Percentiles rank a stretch among this genome's conserved stretches.
Evolutionary conservation across 2,888 invertebrate genomes (phyloP).

Genomic region (Lithophane socia): DNA sequence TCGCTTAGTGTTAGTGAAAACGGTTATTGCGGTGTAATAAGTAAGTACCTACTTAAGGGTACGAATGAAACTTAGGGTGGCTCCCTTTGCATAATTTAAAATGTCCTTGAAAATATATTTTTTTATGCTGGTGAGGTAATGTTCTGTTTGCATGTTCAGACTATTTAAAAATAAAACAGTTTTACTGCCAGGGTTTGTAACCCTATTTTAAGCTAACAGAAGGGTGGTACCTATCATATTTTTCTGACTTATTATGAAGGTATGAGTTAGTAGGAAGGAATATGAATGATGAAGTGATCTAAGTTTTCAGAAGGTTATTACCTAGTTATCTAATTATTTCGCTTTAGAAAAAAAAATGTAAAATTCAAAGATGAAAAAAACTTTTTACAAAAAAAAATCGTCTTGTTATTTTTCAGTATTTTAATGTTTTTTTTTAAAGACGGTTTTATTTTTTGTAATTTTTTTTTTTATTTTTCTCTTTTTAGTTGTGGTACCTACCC

Average conservation of each 20-base stretch:
- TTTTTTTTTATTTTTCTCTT: no score
- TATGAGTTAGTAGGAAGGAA: neutral
- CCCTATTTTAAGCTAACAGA: slow-evolving; percentile 9
- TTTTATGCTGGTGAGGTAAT: slow-evolving; percentile 16
- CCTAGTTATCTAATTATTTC: neutral
- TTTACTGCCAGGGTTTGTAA: neutral
- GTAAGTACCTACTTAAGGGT: slow-evolving; percentile 10
- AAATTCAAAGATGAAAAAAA: no score
- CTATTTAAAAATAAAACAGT: slow-evolving; percentile 3
- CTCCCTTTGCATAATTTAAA: slow-evolving; percentile 43
- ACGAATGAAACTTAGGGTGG: slow-evolving; percentile 34
- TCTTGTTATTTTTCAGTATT: no score
- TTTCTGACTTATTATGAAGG: neutral
- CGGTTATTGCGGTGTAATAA: neutral
- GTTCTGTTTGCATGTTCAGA: slow-evolving; percentile 27
- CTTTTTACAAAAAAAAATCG: no score
- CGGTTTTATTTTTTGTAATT: no score
- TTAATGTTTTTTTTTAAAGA: no score
- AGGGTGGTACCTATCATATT: neutral
- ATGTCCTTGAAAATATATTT: slow-evolving; percentile 1
- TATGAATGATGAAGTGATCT: neutral
- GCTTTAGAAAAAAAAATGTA: neutral
- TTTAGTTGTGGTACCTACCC: no score
- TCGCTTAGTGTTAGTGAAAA: neutral
- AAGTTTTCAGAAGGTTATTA: neutral